A percentile compares a stretch with the other conserved stretches of the same genome.
Evolutionary conservation across 2,888 invertebrate genomes (phyloP).

Genomic region (Andrena fulva): DNA sequence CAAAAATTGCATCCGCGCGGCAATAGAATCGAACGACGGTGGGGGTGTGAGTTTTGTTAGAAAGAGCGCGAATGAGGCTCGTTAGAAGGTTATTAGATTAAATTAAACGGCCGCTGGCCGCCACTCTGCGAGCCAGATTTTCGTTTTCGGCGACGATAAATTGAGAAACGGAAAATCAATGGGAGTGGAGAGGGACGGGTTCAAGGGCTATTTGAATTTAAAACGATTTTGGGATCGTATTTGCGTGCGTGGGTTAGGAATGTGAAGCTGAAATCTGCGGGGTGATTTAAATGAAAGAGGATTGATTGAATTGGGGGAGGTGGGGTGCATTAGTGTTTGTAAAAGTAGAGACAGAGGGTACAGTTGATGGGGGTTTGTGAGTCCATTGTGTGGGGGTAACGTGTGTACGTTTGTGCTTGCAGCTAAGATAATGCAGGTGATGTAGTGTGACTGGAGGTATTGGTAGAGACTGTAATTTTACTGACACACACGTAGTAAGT

Average conservation of each 20-base stretch:
- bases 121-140: neutral
- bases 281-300: neutral
- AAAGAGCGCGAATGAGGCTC: neutral
- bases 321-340: neutral
- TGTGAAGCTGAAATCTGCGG: no score
- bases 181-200: neutral
- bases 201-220: neutral
- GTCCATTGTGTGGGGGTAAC: no score
- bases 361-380: no score
- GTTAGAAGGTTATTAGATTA: slow-evolving; percentile 10
- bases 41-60: neutral
- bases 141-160: neutral
- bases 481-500: no score
- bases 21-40: neutral
- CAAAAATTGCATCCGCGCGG: neutral
- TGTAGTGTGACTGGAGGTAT: no score
- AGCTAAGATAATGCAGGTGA: no score
- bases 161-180: neutral
- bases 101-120: neutral
- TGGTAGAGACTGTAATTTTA: no score
- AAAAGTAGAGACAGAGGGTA: no score
- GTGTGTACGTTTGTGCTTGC: no score
- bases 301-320: neutral
- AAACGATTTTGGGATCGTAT: neutral
- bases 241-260: neutral